Conservation (phyloP, 37 sponge, comb jelly and placozoan genomes). For the Dysidea cf. avara region DNA sequence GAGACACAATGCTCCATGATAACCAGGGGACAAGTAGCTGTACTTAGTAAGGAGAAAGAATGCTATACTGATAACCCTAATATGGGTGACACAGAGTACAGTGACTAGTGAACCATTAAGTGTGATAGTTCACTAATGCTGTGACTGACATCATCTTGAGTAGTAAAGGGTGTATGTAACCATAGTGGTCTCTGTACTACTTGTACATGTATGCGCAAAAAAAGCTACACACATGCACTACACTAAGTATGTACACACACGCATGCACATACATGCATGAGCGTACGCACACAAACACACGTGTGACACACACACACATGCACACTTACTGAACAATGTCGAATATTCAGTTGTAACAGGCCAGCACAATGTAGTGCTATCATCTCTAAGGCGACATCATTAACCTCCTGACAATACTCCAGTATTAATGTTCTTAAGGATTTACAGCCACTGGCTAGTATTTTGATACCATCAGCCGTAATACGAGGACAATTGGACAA, state of each 20-base stretch:
- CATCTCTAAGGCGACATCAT: slow-evolving; percentile 44
- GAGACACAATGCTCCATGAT: too few species aligned
- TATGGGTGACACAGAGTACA: too few species aligned
- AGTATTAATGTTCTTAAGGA: slow-evolving; percentile 34
- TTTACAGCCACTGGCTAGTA: slow-evolving; percentile 35
- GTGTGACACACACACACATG: background rate
- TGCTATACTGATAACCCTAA: too few species aligned
- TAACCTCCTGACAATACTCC: slow-evolving; percentile 63
- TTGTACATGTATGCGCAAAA: too few species aligned
- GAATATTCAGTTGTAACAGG: slow-evolving; percentile 37
- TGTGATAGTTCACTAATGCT: too few species aligned
- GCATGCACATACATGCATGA: background rate
- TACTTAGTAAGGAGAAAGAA: too few species aligned
- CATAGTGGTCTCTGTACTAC: too few species aligned
- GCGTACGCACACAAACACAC: background rate
- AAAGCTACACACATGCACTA: slow-evolving; percentile 10
- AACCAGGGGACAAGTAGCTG: too few species aligned
- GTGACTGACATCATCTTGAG: too few species aligned
- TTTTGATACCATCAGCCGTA: slow-evolving; percentile 29
- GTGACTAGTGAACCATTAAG: too few species aligned
- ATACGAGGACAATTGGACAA: slow-evolving; percentile 69
- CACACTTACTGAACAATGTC: slow-evolving; percentile 58
- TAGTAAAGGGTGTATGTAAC: too few species aligned
- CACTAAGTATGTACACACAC: background rate
- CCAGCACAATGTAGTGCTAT: slow-evolving; percentile 46